A percentile compares a stretch with the other conserved stretches of the same genome.
phyloP scores from a whole-genome alignment of 2,113 vertebrate genomes.

The Mormyrus lacerda region DNA sequence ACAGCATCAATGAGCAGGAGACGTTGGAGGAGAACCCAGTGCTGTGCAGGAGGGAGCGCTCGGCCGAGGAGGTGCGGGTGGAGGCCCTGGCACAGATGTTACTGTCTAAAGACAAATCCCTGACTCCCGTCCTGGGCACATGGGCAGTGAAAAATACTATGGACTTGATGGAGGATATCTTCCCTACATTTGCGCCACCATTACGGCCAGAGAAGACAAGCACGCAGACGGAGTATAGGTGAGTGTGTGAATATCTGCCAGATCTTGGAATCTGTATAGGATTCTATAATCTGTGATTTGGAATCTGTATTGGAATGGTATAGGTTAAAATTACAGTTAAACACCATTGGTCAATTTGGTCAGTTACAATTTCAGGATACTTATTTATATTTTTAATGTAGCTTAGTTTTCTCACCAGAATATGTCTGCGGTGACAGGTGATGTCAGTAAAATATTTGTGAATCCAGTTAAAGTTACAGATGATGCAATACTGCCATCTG shows the following conservation, averaged over 20 bases:
- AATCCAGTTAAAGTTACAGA: background rate
- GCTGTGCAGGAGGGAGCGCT: conserved; percentile 56
- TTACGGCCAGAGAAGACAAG: conserved; percentile 46
- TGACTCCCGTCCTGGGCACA: conserved; percentile 76
- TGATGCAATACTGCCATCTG: conserved; percentile 27
- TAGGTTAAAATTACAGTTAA: background rate
- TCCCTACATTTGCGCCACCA: conserved; percentile 52
- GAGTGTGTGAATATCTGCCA: conserved; percentile 18
- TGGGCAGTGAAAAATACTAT: conserved; percentile 77
- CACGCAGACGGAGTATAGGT: conserved; percentile 50
- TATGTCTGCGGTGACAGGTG: background rate
- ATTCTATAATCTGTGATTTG: no score
- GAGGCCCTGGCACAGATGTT: conserved; percentile 77
- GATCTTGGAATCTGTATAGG: background rate
- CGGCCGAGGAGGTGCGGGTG: conserved; percentile 68
- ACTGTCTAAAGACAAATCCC: conserved; percentile 72
- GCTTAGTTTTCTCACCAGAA: background rate
- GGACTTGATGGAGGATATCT: conserved; percentile 87
- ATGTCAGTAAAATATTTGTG: background rate
- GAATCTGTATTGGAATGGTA: no score
- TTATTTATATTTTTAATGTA: background rate
- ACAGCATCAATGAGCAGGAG: conserved; percentile 16
- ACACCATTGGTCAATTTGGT: background rate
- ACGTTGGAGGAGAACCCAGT: conserved; percentile 39
- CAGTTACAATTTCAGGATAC: background rate